Base-by-base conservation (phyloP, 2,888 invertebrate species). In the Ectobius pallidus region DNA sequence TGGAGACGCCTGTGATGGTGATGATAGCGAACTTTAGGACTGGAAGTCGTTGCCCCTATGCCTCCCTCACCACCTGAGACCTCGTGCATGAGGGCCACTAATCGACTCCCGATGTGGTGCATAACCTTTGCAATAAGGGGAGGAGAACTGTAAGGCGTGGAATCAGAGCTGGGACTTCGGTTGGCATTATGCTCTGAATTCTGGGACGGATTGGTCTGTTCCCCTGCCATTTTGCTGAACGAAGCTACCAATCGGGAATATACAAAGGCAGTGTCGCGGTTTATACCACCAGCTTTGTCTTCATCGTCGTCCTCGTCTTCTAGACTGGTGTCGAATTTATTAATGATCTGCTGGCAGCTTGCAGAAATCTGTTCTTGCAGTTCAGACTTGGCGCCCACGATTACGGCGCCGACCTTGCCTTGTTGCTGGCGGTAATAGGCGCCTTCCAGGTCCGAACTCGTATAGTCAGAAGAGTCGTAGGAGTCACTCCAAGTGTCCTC, bases 401-500 rank as follows among this genome's bases (percentile, higher is more conserved):
- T 79, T 0, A 85, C 84, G 7, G 86, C 87, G 6, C 91, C 90
- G 18, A 62, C 69, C 20, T 62, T 61, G 22, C 67, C 49, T 9
- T 63, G 63, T 27, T 55, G 55, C 65, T 71, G 71, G 32, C 63
- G 55, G 58, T 73, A 74, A 44, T 58, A 49, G 0, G 90, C 92
- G 25, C 73, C 75, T 80, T 94, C 95, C 69, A 94, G 84, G 81
- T 96, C 95, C 0, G 94, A 94, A 76, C 94, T 94, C 1, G 95
- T 95, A 79, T 95, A 95, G 81, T 96, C 95, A 0, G 95, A 95
- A 2, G 95, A 95, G 81, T 96, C 96, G 80, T 95, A 95, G 0
- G 95, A 95, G 82, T 96, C 96, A 77, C 95, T 95, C 94, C 95
- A 95, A 3, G 95, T 94, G 80, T 96, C 96, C 81, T 96, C 96